Evolutionary conservation across 2,113 vertebrate species (phyloP), one percentile per base, ranked within the genome.

Genomic region (Sceloporus undulatus): DNA sequence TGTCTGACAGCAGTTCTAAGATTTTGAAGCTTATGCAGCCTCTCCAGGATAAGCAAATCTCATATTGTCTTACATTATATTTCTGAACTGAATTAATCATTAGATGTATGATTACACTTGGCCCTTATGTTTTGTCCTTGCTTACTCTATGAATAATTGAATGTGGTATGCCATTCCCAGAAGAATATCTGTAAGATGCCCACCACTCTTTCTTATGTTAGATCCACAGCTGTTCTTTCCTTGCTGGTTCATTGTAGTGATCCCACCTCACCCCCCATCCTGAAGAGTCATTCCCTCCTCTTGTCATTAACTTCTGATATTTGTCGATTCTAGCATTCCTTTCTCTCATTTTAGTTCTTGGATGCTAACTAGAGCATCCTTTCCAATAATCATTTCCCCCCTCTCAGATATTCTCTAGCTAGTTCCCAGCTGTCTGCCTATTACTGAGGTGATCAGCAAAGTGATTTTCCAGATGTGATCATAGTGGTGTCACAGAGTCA

Each of bases 401-500:
- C 9, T 84, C 40, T 54, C 56, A 81, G 48, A 19, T 48, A 73
- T 84, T 34, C 68, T 13, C 18, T 54, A 54, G 40, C 11, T 5
- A 85, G 3, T 66, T 85, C 56, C 3, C 27, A 11, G 18, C 34
- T 23, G 38, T 77, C 34, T 85, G n/a, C 42, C 48, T 84, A 9
- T 71, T 59, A 23, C 19, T 59, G 70, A 74, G 56, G 54, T 65
- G 21, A 34, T 76, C 52, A 85, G 34, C 73, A 75, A 21, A 54
- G 52, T 74, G 68, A 56, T 75, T 23, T 85, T 75, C 54, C 83
- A 85, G n/a, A 25, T 75, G 71, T 75, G 84, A n/a, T 62, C 21
- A 18, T 29, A 14, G 34, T 27, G 25, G 54, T 42, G 54, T 42
- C 14, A 19, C 3, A 48, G 23, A 76, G 34, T 62, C 8, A 85